These are phyloP conservation scores for Hemicentrotus pulcherrimus DNA, from an alignment of 35 echinoderm and acorn worm genomes.

Conservation along the genomic window DNA sequence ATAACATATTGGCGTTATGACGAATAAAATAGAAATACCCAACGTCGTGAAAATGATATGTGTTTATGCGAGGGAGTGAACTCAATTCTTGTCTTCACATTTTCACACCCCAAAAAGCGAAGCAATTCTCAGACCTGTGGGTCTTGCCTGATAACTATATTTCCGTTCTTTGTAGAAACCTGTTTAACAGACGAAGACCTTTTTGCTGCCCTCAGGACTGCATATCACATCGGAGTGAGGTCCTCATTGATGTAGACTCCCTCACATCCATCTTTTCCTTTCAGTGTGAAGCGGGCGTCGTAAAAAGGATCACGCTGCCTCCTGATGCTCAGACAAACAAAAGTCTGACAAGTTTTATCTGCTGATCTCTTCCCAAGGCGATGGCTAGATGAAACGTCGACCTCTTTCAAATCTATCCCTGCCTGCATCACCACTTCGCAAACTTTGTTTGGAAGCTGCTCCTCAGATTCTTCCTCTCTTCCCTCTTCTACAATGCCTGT, in stretches of 20 bases:
- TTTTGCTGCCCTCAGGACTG: neutral
- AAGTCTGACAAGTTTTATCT: neutral
- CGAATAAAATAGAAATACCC: no score
- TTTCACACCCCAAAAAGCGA: no score
- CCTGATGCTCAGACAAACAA: neutral
- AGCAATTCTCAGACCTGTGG: neutral
- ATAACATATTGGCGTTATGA: no score
- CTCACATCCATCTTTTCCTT: neutral
- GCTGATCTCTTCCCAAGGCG: neutral
- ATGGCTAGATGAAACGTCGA: neutral
- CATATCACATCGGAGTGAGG: neutral
- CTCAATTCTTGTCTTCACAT: no score
- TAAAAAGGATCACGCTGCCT: neutral
- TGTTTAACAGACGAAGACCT: neutral
- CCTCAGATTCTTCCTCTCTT: neutral
- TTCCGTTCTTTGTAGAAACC: neutral
- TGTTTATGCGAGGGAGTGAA: no score
- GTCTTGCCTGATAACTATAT: neutral
- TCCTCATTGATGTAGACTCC: constrained; percentile 32
- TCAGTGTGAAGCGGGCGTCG: neutral
- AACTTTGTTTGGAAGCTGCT: neutral
- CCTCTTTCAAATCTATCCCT: neutral
- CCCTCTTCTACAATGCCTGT: neutral
- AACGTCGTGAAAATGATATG: no score
- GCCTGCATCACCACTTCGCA: neutral